Conservation (phyloP, 2,797 vertebrate genomes). For the Oreortyx pictus region DNA sequence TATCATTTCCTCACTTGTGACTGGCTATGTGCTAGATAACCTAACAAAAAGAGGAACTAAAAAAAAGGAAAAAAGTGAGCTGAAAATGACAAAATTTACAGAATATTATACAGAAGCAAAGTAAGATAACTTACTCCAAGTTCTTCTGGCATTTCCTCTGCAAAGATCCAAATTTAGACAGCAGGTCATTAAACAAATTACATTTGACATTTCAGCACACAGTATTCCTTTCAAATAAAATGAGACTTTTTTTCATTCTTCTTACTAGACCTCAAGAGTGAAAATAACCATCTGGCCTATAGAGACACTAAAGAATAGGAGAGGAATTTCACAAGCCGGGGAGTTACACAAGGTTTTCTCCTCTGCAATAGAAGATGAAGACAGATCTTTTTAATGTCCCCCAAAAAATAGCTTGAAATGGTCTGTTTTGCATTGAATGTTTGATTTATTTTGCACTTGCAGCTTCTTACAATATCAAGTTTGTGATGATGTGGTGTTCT, state of each 20-base stretch:
- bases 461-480: not conserved
- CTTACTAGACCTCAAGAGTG: not conserved
- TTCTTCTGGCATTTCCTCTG: not conserved
- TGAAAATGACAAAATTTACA: not conserved
- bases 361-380: not conserved
- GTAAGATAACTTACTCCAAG: not conserved
- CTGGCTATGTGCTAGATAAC: not conserved
- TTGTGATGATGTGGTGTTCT: not conserved
- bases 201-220: not conserved
- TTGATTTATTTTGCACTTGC: not conserved
- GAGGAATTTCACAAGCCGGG: not conserved
- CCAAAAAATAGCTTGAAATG: not conserved
- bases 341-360: not conserved
- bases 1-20: not conserved
- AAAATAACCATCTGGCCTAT: not conserved
- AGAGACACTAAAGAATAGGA: not conserved
- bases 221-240: not conserved
- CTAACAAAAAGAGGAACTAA: not conserved
- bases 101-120: not conserved
- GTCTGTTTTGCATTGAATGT: not conserved
- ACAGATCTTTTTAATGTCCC: not conserved
- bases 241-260: not conserved
- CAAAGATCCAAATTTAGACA: not conserved
- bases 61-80: not conserved
- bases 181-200: not conserved